These are phyloP conservation scores for Poecilus cupreus DNA, from an alignment of 2,888 invertebrate species.

Conservation along the genomic window DNA sequence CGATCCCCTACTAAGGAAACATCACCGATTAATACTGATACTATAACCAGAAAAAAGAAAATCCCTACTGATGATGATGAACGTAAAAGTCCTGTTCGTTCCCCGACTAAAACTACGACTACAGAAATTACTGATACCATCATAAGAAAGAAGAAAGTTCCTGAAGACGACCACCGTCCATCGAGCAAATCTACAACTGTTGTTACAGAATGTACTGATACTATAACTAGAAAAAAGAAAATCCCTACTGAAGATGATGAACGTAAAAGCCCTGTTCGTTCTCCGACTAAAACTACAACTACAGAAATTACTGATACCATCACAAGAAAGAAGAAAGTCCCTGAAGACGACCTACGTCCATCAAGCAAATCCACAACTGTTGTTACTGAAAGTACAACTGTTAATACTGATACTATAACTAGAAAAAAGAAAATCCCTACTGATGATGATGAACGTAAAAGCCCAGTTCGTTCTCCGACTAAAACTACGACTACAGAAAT, in stretches of 20 bases:
- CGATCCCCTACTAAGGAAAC: slow-evolving; percentile 43
- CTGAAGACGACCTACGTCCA: neutral
- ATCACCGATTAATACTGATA: slow-evolving; percentile 19
- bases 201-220: neutral
- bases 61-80: slow-evolving; percentile 29
- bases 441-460: neutral
- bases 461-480: neutral
- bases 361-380: too few species aligned
- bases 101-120: neutral
- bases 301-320: slow-evolving; percentile 44
- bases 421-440: neutral
- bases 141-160: slow-evolving; percentile 62
- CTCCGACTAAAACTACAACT: neutral
- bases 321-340: slow-evolving; percentile 62
- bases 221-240: slow-evolving; percentile 62
- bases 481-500: slow-evolving; percentile 21
- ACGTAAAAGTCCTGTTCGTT: neutral
- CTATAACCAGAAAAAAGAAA: slow-evolving; percentile 62
- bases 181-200: too few species aligned
- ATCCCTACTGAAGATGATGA: slow-evolving; percentile 29
- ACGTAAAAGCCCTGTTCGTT: neutral
- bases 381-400: neutral
- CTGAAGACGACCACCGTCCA: neutral
- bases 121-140: slow-evolving; percentile 44
- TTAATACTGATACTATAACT: neutral